Base-by-base conservation (phyloP, 1,140 invertebrate species). In the Potamilus streckersoni region DNA sequence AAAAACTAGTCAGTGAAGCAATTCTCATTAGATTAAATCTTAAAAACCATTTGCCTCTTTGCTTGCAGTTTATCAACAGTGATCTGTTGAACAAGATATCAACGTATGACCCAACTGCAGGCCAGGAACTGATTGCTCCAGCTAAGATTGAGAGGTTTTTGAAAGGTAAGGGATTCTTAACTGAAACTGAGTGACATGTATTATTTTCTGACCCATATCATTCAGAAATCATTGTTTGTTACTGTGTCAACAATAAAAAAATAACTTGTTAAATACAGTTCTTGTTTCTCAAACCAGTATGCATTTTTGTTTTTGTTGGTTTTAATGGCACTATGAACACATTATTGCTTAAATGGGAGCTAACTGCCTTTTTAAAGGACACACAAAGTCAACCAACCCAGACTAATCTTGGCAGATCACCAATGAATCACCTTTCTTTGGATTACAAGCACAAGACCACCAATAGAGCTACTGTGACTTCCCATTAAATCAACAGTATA, bases 41-140 rank as follows among this genome's bases (percentile, higher is more conserved):
- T 69, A 14, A n/a, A 11, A 56, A 12, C 14, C n/a, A 12, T 61
- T 15, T n/a, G 8, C 49, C 64, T 75, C 19, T 68, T 61, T 73
- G 38, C 71, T 84, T 84, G 11, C 81, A 89, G 88, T 83, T 81
- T 79, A 85, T 90, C 69, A 87, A 86, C 71, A 78, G 68, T 61
- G 84, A 86, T 15, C 77, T 90, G 66, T 82, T 83, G 72, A 82
- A 88, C 69, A 84, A 86, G 74, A 85, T 90, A 55, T 73, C 82
- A 65, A 67, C 75, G 13, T 89, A 87, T 79, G 89, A 90, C 69
- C 89, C 89, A 2, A 89, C 86, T 19, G 81, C 79, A 12, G 76
- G 79, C 15, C 80, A 84, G 57, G 77, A 82, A 19, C 74, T 84
- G 2, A 82, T 86, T 49, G 77, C 83, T 19, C 81, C 85, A 17